These are phyloP conservation scores for Oedothorax gibbosus DNA, from an alignment of 1,140 invertebrate species.

Conservation along the genomic window DNA sequence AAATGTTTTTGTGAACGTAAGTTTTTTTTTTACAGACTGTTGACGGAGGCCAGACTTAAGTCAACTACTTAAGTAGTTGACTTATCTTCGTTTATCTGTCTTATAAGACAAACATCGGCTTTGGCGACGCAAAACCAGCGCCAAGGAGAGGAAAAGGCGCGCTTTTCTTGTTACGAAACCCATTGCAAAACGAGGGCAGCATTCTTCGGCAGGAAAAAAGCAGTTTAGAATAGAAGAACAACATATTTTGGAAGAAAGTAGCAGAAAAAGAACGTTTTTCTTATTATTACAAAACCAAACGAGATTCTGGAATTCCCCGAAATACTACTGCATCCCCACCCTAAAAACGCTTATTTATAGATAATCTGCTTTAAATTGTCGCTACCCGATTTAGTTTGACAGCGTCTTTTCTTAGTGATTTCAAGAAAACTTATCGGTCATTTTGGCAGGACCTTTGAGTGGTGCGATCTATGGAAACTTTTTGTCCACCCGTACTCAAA, in stretches of 20 bases:
- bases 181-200: slow-evolving; percentile 52
- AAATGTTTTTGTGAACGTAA: no score
- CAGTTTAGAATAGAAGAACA: background rate
- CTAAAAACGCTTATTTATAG: slow-evolving; percentile 14
- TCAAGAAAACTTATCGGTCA: no score
- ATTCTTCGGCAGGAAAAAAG: slow-evolving; percentile 27
- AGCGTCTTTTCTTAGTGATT: no score
- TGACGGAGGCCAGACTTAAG: no score
- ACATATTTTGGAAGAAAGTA: slow-evolving; percentile 14
- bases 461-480: no score
- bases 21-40: no score
- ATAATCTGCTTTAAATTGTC: background rate
- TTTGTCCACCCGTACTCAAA: no score
- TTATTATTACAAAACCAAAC: slow-evolving; percentile 35
- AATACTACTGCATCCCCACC: slow-evolving; percentile 21
- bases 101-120: background rate
- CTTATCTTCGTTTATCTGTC: no score
- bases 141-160: background rate
- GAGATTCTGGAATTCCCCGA: slow-evolving; percentile 35
- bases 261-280: slow-evolving; percentile 38
- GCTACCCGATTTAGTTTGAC: no score
- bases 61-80: no score
- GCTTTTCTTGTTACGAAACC: slow-evolving; percentile 30
- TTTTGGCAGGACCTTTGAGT: no score
- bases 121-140: background rate